Evolutionary conservation across 1,140 invertebrate species (phyloP).

Genomic region (Tyrophagus putrescentiae): DNA sequence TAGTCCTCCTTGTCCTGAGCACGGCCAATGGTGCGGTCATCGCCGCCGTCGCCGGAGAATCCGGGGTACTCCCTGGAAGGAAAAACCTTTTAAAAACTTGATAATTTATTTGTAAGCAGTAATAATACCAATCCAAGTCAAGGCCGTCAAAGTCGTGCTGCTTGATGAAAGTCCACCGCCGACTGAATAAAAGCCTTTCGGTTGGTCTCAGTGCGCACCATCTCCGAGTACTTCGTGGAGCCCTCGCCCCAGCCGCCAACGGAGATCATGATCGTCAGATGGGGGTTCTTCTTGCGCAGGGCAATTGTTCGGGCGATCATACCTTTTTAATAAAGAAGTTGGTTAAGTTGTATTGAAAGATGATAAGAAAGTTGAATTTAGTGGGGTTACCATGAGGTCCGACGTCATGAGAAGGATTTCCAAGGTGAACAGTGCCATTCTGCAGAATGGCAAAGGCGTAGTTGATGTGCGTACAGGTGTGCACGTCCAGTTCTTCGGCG

Average conservation of each 20-base stretch:
- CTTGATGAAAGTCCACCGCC: constrained; percentile 29
- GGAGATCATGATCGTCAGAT: constrained; percentile 58
- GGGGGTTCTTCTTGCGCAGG: constrained; percentile 35
- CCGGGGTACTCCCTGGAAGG: constrained; percentile 3
- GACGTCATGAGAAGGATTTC: too few relatives aligned
- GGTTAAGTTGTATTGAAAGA: too few relatives aligned
- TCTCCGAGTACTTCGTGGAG: constrained; percentile 32
- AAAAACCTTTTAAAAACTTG: constrained; percentile 56
- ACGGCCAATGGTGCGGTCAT: constrained; percentile 29
- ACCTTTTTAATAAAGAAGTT: too few relatives aligned
- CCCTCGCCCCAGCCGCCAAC: constrained; percentile 44
- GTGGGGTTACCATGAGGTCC: neutral
- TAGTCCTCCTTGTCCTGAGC: constrained; percentile 30
- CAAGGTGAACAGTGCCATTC: constrained; percentile 43
- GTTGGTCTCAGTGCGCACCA: constrained; percentile 28
- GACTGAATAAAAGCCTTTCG: constrained; percentile 31
- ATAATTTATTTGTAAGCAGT: too few relatives aligned
- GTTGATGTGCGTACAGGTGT: constrained; percentile 68
- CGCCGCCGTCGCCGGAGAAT: constrained; percentile 36
- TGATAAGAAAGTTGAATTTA: too few relatives aligned
- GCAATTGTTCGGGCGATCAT: too few relatives aligned
- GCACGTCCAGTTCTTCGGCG: constrained; percentile 50
- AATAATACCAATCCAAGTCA: constrained; percentile 36
- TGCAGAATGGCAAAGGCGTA: constrained; percentile 63
- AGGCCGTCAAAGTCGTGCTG: constrained; percentile 35